Conservation (phyloP, 2,113 vertebrate genomes). For the Ploceus nigricollis region DNA sequence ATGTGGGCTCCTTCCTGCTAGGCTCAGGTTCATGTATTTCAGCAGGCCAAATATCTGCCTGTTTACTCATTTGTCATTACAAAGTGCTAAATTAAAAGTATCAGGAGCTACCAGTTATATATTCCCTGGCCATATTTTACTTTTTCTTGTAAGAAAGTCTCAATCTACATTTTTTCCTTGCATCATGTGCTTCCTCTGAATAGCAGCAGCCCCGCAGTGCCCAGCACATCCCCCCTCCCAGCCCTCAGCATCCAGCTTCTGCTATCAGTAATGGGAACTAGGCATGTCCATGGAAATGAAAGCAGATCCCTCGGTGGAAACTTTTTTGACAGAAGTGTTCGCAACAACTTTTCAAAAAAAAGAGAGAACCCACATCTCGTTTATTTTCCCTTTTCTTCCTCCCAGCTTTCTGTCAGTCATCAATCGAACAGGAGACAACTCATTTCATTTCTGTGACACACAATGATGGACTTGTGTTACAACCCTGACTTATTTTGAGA, state of each 20-base stretch:
- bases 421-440: conserved; percentile 94
- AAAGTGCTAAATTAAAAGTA: not conserved
- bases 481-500: conserved; percentile 88
- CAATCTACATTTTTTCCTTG: not conserved
- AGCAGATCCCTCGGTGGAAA: conserved; percentile 73
- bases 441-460: conserved; percentile 92
- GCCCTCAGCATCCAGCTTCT: not conserved
- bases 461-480: conserved; percentile 89
- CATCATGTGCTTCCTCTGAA: not conserved
- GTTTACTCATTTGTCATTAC: not conserved
- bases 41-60: not conserved
- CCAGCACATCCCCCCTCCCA: not conserved
- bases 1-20: not conserved
- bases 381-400: conserved; percentile 73
- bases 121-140: not conserved
- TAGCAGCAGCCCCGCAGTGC: not conserved
- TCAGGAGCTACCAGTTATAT: not conserved
- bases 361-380: conserved; percentile 53
- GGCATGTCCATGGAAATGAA: conserved; percentile 10
- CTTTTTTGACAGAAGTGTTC: conserved; percentile 83
- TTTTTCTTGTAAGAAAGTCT: not conserved
- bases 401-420: conserved; percentile 86
- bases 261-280: not conserved
- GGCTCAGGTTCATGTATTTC: not conserved
- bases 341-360: conserved; percentile 81